Base-by-base conservation (phyloP, 2,797 vertebrate species). In the Muscicapa striata region DNA sequence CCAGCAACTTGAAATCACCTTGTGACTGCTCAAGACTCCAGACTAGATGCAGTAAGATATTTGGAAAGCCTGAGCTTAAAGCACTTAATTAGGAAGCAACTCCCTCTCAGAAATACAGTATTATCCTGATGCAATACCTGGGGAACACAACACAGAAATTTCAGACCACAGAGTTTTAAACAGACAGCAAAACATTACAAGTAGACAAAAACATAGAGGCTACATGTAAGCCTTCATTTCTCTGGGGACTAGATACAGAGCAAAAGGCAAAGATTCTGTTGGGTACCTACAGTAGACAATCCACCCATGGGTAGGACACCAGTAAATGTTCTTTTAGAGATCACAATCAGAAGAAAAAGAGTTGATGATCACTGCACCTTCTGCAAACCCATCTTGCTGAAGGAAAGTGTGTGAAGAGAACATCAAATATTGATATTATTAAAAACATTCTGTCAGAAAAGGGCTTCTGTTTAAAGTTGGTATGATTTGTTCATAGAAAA, bases 371-470 rank as follows among this genome's bases (percentile, higher is more conserved):
- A 15, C 32, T 4, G 0, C 1, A 34, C 5, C 23, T 75, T 21
- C 77, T 75, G 38, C 51, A 72, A 84, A 62, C 13, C 24, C 36
- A 8, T 18, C 38, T 45, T 72, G 85, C 66, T 84, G 51, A 76
- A 91, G 43, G 22, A 77, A 87, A 92, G 34, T 15, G 55, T 18
- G 54, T 67, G 49, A 87, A 77, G 88, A 82, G 57, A 94, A 90
- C 93, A 91, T 81, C 38, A 96, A 95, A 59, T 63, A 84, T 27
- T 84, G 23, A 11, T 69, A 80, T 91, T 84, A 92, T 57, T 93
- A 83, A 94, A 96, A 93, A 30, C 30, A 77, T 81, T 79, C 92
- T 62, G n/a, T 46, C 82, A 89, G 78, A 83, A 95, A 84, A 95
- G 82, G 86, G 63, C 30, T 97, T 62, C 78, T 94, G 70, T 82